phyloP scores from a whole-genome alignment of 2,888 invertebrate species.

The Epirrhoe tristata region DNA sequence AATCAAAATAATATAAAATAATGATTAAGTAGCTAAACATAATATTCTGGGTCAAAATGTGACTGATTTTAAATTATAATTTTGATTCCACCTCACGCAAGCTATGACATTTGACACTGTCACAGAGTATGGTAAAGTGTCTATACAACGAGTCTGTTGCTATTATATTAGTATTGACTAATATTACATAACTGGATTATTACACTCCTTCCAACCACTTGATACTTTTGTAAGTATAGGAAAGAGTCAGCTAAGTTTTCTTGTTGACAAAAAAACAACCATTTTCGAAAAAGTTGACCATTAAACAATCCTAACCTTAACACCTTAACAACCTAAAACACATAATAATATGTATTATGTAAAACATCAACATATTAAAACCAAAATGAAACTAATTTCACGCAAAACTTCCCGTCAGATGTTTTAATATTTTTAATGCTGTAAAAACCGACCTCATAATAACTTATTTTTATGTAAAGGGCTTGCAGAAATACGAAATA shows the following conservation, averaged over 20 bases:
- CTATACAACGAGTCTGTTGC: constrained; percentile 33
- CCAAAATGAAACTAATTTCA: background rate
- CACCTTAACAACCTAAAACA: no score
- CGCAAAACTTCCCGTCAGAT: constrained; percentile 1
- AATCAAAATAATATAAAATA: constrained; percentile 10
- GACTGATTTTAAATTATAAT: constrained; percentile 35
- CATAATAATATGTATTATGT: no score
- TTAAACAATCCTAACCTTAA: no score
- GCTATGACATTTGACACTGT: constrained; percentile 57
- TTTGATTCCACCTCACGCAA: constrained; percentile 42
- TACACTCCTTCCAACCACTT: background rate
- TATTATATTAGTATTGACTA: constrained; percentile 21
- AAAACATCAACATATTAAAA: no score
- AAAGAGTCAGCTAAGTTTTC: no score
- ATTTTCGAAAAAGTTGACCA: no score
- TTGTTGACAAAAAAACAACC: no score
- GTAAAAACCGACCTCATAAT: constrained; percentile 1
- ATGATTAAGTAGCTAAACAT: constrained; percentile 15
- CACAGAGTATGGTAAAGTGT: constrained; percentile 17
- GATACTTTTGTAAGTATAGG: no score
- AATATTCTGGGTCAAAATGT: constrained; percentile 32
- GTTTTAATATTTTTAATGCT: constrained; percentile 12
- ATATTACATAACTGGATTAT: background rate
- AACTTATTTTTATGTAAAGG: background rate
- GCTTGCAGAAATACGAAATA: background rate